Evolutionary conservation across 2,888 invertebrate species (phyloP), one percentile per base, ranked within the genome.

Genomic region (Rhorus exstirpatorius): DNA sequence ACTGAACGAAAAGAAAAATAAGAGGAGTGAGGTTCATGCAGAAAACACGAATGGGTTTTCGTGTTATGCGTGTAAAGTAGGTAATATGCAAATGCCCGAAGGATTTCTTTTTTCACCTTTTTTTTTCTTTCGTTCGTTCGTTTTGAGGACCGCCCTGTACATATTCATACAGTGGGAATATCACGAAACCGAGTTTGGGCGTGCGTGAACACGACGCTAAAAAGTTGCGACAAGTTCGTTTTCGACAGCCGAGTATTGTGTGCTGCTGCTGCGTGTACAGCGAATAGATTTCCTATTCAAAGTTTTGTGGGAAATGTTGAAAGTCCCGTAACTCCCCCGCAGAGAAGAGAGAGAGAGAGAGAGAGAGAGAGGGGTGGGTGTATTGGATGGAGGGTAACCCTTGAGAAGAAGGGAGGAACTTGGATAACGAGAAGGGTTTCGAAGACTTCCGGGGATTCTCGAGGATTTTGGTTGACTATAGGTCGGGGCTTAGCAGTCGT

Each of bases 391-490:
- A 70, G 51, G 53, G 75, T 38, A 70, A n/a, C n/a, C n/a, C n/a
- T n/a, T 8, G 17, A 1, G 24, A 53, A 14, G 10, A 60, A 58
- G 46, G 49, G 41, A 61, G 67, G 61, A 72, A 77, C 72, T 72
- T 61, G 76, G 61, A 38, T 72, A 77, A 68, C 35, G 31, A 44
- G 44, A 77, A 68, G 72, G 74, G 38, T 65, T 31, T 24, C 71
- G 53, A 70, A 81, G 67, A 53, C 49, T 74, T 77, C 71, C 61
- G 60, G 72, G 72, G 51, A 71, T 75, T 14, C 19, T 46, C 63
- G 49, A 55, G 68, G 41, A 74, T 44, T 35, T 83, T 75, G 60
- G 63, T 77, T 71, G 79, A 81, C 74, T 72, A 70, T 77, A 14
- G 63, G 67, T 61, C 70, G 67, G 60, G 55, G 10, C 38, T n/a